phyloP scores from a whole-genome alignment of 2,797 vertebrate genomes.

The Netta rufina region DNA sequence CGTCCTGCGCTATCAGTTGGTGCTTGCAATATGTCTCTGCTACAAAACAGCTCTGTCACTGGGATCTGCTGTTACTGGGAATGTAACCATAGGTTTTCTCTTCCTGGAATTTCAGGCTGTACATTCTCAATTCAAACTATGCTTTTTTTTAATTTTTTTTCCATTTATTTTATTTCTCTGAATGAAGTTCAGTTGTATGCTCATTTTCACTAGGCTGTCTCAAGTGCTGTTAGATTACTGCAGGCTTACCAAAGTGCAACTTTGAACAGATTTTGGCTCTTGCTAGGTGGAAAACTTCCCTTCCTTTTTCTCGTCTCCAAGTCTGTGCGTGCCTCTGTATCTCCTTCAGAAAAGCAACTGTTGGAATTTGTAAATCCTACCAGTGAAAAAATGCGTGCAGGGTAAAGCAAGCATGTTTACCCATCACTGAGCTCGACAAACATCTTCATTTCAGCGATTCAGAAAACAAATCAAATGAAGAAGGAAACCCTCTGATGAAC shows the following conservation, averaged over 20 bases:
- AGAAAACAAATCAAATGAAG: conserved; percentile 42
- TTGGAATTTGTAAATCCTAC: conserved; percentile 14
- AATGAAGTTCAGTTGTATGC: not conserved
- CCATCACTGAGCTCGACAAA: not conserved
- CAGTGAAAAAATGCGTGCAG: not conserved
- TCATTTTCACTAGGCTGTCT: not conserved
- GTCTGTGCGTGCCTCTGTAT: not conserved
- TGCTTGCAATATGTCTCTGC: not conserved
- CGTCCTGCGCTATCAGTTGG: not conserved
- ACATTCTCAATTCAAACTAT: not conserved
- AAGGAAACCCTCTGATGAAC: conserved; percentile 29
- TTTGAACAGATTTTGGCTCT: not conserved
- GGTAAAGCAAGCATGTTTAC: conserved; percentile 35
- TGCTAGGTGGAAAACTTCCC: not conserved
- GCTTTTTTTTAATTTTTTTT: not conserved
- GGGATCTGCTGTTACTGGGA: not conserved
- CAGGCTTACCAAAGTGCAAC: rapidly evolving
- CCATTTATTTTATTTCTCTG: not conserved
- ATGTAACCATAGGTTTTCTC: rapidly evolving
- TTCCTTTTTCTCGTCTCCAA: not conserved
- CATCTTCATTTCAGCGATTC: conserved; percentile 31
- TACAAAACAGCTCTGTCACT: not conserved
- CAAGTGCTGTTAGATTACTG: not conserved
- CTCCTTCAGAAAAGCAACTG: not conserved
- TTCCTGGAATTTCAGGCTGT: not conserved